A percentile compares a stretch with the other conserved stretches of the same genome.
phyloP scores from a whole-genome alignment of 2,797 vertebrate species.

The Sus cebifrons region DNA sequence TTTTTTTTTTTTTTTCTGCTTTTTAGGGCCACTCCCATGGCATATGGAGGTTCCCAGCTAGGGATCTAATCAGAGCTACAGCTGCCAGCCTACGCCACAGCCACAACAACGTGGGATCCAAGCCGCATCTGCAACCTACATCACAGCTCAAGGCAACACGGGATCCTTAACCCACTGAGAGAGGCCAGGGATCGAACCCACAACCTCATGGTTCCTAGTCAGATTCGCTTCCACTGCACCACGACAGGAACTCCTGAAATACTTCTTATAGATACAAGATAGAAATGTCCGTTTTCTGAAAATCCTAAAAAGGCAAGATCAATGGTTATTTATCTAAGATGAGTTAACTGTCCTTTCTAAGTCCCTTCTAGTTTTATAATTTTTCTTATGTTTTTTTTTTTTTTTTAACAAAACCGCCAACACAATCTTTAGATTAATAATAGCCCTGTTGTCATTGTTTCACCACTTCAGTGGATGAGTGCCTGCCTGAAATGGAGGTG shows the following conservation, averaged over 20 bases:
- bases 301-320: not conserved
- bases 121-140: no score
- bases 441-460: not conserved
- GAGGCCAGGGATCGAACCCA: no score
- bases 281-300: conserved; percentile 39
- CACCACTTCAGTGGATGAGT: conserved; percentile 4
- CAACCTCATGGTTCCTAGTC: no score
- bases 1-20: not conserved
- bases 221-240: no score
- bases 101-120: no score
- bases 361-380: not conserved
- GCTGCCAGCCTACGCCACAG: no score
- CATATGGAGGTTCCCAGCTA: no score
- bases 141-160: no score
- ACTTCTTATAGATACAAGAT: not conserved
- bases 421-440: conserved; percentile 65
- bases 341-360: not conserved
- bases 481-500: not conserved
- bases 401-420: conserved; percentile 29
- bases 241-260: not conserved
- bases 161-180: no score
- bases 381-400: not conserved
- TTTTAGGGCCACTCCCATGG: no score
- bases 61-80: no score
- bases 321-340: not conserved